These are phyloP conservation scores for Agrotis puta DNA, from an alignment of 2,888 invertebrate genomes.

Conservation along the genomic window DNA sequence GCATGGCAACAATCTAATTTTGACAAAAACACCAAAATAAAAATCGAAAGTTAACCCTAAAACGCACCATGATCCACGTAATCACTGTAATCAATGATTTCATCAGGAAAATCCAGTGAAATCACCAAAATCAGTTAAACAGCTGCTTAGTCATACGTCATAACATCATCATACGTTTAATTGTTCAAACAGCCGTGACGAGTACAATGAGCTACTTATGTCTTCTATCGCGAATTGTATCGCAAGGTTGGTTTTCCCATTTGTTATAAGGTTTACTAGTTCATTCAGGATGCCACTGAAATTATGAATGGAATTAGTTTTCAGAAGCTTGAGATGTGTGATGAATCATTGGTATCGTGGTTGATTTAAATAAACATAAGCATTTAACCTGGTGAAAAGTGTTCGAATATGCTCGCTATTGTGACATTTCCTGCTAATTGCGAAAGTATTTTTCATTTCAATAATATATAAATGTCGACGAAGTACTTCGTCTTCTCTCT, in stretches of 20 bases:
- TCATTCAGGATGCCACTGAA: constrained; percentile 28
- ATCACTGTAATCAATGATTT: constrained; percentile 49
- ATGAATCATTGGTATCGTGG: constrained; percentile 1
- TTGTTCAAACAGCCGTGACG: constrained; percentile 45
- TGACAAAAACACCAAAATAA: not conserved
- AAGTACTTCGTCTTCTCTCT: too few relatives aligned
- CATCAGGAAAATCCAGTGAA: constrained; percentile 51
- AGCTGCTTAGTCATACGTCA: constrained; percentile 45
- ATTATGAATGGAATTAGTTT: constrained; percentile 43
- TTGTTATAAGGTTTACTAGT: constrained; percentile 3
- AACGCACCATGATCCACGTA: constrained; percentile 8
- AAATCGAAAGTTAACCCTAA: not conserved
- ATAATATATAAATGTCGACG: too few relatives aligned
- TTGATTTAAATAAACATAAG: not conserved
- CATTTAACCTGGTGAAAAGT: too few relatives aligned
- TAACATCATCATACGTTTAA: constrained; percentile 25
- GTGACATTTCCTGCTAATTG: too few relatives aligned
- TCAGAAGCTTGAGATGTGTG: constrained; percentile 27
- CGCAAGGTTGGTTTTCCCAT: constrained; percentile 43
- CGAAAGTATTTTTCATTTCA: too few relatives aligned
- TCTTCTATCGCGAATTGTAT: constrained; percentile 9
- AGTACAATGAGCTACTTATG: constrained; percentile 15
- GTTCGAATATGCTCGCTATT: too few relatives aligned
- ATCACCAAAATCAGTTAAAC: constrained; percentile 44
- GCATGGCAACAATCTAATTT: too few relatives aligned